Conservation (phyloP, 2,888 invertebrate genomes). For the Hanleya hanleyi region DNA sequence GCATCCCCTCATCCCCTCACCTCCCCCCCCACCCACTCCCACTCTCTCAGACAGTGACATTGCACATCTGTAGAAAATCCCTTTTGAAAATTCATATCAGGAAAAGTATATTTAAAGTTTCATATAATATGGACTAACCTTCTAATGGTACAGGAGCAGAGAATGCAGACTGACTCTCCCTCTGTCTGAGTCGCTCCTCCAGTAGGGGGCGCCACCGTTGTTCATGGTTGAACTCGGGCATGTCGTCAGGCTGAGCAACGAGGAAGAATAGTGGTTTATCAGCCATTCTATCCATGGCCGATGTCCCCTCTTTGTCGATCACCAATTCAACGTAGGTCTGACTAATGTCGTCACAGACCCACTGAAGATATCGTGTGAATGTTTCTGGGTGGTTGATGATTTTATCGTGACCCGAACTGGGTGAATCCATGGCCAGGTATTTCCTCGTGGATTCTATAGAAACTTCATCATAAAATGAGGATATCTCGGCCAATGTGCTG, state of each 20-base stretch:
- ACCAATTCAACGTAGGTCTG: constrained; percentile 67
- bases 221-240: constrained; percentile 58
- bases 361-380: constrained; percentile 58
- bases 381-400: constrained; percentile 42
- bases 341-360: constrained; percentile 66
- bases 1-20: too few relatives aligned
- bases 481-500: constrained; percentile 89
- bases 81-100: too few relatives aligned
- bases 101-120: too few relatives aligned
- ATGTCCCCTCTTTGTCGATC: constrained; percentile 63
- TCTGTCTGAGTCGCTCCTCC: constrained; percentile 43
- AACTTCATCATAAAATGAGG: constrained; percentile 75
- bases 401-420: background rate
- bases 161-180: background rate
- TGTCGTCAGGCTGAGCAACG: constrained; percentile 78
- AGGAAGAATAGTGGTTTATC: constrained; percentile 78
- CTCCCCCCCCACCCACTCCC: too few relatives aligned
- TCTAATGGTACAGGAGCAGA: constrained; percentile 4
- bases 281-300: constrained; percentile 71
- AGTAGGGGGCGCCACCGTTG: constrained; percentile 43
- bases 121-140: too few relatives aligned
- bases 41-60: too few relatives aligned
- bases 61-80: too few relatives aligned
- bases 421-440: constrained; percentile 20
- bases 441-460: constrained; percentile 38